Conservation (phyloP, 2,888 invertebrate species). For the Colostygia pectinataria region DNA sequence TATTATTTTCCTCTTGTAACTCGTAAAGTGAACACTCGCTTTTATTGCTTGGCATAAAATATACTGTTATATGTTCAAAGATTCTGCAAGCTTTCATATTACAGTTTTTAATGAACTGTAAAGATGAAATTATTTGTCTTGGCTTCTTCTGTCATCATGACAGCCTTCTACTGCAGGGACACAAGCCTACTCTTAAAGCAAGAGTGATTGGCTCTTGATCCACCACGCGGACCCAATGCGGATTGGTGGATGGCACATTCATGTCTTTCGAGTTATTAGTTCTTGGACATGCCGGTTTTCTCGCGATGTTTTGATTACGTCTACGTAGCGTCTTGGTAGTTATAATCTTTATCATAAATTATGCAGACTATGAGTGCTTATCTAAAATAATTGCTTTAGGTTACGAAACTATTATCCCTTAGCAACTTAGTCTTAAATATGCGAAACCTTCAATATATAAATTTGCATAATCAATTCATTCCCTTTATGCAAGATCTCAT, state of each 20-base stretch:
- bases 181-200: no score
- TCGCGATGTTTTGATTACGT: no score
- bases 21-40: conserved; percentile 31
- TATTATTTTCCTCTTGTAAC: conserved; percentile 28
- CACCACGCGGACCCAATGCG: no score
- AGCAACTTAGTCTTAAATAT: no score
- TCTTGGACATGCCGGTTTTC: no score
- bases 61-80: conserved; percentile 8
- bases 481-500: conserved; percentile 25
- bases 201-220: no score
- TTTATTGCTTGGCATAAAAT: conserved; percentile 24
- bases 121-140: conserved; percentile 24
- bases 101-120: conserved; percentile 16
- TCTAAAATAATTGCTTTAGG: conserved; percentile 5
- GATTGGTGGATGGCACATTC: no score
- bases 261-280: no score
- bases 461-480: conserved; percentile 11
- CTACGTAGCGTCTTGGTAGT: no score
- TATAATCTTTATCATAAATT: no score
- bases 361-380: not conserved
- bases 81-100: conserved; percentile 11
- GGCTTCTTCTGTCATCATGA: no score
- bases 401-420: not conserved
- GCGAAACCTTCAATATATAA: not conserved
- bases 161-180: no score